Evolutionary conservation across 2,113 vertebrate species (phyloP).

Genomic region (Agapornis roseicollis): DNA sequence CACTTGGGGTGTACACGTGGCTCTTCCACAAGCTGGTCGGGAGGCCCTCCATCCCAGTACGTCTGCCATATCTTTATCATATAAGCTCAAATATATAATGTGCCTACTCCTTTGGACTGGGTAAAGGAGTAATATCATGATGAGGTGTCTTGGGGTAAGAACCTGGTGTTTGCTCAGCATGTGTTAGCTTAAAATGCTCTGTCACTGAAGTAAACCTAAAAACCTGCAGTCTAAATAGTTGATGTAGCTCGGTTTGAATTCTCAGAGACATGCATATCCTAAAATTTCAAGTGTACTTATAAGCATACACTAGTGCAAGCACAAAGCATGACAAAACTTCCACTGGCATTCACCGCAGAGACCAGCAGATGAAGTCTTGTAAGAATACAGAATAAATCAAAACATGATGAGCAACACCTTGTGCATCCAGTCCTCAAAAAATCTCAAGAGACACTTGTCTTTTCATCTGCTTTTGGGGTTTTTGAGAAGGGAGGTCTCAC

Average conservation of each 20-base stretch:
- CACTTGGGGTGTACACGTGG: fast-evolving
- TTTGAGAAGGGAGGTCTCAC: background rate
- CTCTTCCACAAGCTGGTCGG: background rate
- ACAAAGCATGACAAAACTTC: background rate
- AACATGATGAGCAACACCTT: background rate
- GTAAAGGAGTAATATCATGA: background rate
- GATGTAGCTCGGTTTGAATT: background rate
- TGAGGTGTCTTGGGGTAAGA: background rate
- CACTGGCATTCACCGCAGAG: background rate
- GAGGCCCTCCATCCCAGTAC: background rate
- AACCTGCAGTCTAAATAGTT: background rate
- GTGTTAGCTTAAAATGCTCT: background rate
- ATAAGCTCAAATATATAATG: background rate
- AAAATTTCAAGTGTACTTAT: background rate
- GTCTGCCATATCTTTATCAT: background rate
- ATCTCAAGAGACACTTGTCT: background rate
- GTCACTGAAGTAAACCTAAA: background rate
- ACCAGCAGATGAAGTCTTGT: background rate
- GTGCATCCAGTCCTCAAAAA: background rate
- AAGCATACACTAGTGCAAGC: background rate
- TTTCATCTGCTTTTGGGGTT: background rate
- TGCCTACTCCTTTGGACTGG: background rate
- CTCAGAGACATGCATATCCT: background rate
- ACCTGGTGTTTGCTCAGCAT: background rate
- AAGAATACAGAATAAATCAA: background rate